Base-by-base conservation (phyloP, 2,888 invertebrate genomes). In the Drosophila dives region DNA sequence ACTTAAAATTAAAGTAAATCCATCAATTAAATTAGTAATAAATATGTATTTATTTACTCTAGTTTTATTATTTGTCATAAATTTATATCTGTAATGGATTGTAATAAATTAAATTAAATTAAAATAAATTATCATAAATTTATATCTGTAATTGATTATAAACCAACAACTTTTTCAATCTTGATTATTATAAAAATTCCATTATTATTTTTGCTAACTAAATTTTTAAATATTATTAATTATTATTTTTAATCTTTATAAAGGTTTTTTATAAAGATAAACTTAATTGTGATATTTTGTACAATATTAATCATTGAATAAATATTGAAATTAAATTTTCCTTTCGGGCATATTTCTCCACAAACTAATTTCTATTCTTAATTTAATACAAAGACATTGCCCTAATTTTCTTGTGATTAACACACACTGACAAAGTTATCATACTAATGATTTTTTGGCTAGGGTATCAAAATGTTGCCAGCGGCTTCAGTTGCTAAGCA, bases 401-500 rank as follows among this genome's bases (percentile, higher is more conserved):
- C 15, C 2, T 15, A 45, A 45, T 45, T 23, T 23, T 17, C 17
- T 40, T 61, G 17, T 23, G 40, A 40, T 51, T 53, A 61, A 23
- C 38, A 40, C 50, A 48, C 29, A 38, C 48, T 32, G 32, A 32
- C 8, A 38, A 42, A 59, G 60, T 11, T 45, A 36, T 48, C 29
- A 29, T 17, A 29, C 10, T 42, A 15, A 17, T 38, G 20, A 3
- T 36, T 29, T 36, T 29, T n/a, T 33, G 8, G 53, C 17, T 2
- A 71, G 72, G 20, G 55, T 56, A 67, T 55, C 32, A 62, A 51
- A 70, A 29, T 64, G 53, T 33, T 64, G 64, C 54, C 67, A 55
- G 48, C 17, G 64, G 64, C 61, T 68, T 59, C 56, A 36, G 68
- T 86, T 81, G 80, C 80, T 67, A 70, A 71, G 78, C 86, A 86